Evolutionary conservation across 2,888 invertebrate genomes (phyloP), one percentile per base, ranked within the genome.

Genomic region (Drosophila niveifrons): DNA sequence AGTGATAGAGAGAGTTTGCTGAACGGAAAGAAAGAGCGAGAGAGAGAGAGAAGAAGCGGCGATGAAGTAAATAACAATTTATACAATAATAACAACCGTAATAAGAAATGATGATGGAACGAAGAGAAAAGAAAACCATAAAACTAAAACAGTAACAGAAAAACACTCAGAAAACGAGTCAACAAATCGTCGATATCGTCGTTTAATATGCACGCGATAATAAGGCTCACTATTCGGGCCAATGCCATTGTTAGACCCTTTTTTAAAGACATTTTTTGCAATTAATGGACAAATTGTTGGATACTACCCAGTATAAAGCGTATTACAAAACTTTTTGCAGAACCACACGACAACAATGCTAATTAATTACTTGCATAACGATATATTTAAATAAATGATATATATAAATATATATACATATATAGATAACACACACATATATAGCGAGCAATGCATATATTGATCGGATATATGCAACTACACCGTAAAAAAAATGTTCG

Each of bases 171-270:
- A 23, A 63, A 65, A 68, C 67, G 74, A 73, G 55, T 72, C 72
- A 72, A 70, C 64, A 64, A 76, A 65, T 72, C 46, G 76, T 72
- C 68, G 59, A 78, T 66, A 73, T 73, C 64, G 69, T 75, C 63
- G 51, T 68, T 77, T 74, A 80, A 56, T 70, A 86, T 77, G 80
- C 82, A 82, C 84, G 84, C 81, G 81, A 87, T 84, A 77, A 72
- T 69, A 72, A 78, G 75, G 66, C 50, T 58, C 63, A 51, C 50
- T 39, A 53, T 53, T 57, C 48, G 52, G 47, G 50, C 52, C 57
- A 61, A 78, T 64, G 82, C 82, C 82, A 85, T 84, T 72, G 75
- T 78, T 77, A 72, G 62, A 66, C 55, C 67, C 75, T 83, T 86
- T 83, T 72, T 63, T 72, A 68, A 53, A 64, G 72, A 47, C 66